These are phyloP conservation scores for Melipona beecheii DNA, from an alignment of 2,888 invertebrate species.

Conservation along the genomic window DNA sequence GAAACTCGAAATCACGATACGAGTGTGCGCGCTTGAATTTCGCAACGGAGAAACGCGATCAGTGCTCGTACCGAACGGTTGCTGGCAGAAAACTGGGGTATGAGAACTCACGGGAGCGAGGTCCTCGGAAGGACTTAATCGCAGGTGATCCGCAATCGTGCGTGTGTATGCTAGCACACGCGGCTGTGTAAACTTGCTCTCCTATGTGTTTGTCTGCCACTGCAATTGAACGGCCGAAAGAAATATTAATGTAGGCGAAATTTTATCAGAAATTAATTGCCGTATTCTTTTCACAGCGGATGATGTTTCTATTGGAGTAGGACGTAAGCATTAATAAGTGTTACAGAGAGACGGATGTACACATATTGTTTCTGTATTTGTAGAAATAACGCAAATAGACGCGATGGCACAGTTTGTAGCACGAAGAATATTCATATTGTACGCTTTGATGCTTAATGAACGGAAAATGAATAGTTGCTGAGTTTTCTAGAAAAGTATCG, in stretches of 20 bases:
- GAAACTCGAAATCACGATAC: constrained; percentile 25
- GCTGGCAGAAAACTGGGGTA: constrained; percentile 78
- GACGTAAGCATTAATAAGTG: constrained; percentile 33
- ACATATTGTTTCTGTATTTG: constrained; percentile 30
- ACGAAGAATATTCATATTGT: neutral
- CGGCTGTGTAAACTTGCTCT: neutral
- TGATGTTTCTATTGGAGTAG: constrained; percentile 22
- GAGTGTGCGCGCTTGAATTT: constrained; percentile 53
- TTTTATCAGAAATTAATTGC: constrained; percentile 49
- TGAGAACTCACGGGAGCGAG: constrained; percentile 71
- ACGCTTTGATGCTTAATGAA: neutral
- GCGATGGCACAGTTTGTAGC: constrained; percentile 10
- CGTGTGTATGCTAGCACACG: neutral
- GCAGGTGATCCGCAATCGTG: constrained; percentile 57
- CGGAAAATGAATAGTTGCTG: neutral
- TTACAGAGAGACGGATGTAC: constrained; percentile 40
- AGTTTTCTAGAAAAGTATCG: neutral
- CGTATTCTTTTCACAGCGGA: constrained; percentile 27
- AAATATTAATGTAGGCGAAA: constrained; percentile 9
- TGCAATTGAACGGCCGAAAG: neutral
- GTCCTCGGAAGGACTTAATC: constrained; percentile 73
- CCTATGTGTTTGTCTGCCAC: neutral
- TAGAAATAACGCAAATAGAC: neutral
- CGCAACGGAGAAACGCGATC: constrained; percentile 71
- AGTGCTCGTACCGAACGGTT: constrained; percentile 72